Evolutionary conservation across 2,113 vertebrate species (phyloP), one percentile per base, ranked within the genome.

Genomic region (Circaetus cinerascens): DNA sequence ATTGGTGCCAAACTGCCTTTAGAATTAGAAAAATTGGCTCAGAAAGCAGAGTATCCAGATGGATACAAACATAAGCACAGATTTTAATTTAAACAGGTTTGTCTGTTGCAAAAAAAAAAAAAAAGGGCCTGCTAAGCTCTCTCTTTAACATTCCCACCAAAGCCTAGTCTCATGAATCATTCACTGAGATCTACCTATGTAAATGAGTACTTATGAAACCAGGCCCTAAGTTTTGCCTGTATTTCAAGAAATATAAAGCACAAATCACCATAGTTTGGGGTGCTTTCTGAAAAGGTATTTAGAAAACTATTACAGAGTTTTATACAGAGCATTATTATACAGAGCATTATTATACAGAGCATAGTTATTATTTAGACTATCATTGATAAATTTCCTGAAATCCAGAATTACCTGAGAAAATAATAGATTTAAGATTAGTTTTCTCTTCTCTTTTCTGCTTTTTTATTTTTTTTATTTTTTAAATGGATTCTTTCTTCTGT

Each of bases 71-170:
- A 80, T 73, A 94, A 64, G 79, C 50, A 94, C 82, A 94, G 75
- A 84, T 90, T 95, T 95, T 80, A 67, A 92, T 80, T 77, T 92
- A 86, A 92, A 94, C 23, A 83, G 50, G 63, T 88, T 95, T 93
- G 78, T 90, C 93, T 92, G n/a, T 57, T n/a, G 1, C 40, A 38
- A 76, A 88, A 74, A 62, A 59, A 51, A 27, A 95, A 73, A 74
- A 45, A 56, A 19, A 1, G 27, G 41, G 45, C 22, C 21, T 64
- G 27, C 18, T 73, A 87, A 88, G 41, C 85, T 90, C 34, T 89
- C 14, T 38, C 34, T 86, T 40, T 83, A 86, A 76, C 71, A 86
- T 85, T 83, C 38, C 41, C 67, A 88, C 22, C n/a, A 93, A 90
- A 86, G 25, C 22, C 32, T 80, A n/a, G 83, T 83, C 55, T 86